Evolutionary conservation across 2,888 invertebrate genomes (phyloP).

Genomic region (Cataglyphis livida): DNA sequence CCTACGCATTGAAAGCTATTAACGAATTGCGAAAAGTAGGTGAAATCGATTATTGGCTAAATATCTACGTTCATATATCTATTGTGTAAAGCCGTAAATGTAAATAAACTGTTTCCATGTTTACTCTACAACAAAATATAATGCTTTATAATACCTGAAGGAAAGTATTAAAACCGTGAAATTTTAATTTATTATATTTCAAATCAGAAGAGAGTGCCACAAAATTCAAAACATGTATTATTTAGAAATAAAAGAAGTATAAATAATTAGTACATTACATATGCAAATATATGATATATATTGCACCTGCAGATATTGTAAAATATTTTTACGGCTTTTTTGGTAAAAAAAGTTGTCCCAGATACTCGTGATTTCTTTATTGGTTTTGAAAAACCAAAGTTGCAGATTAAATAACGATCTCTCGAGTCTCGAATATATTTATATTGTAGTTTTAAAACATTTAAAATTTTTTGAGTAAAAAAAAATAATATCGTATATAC

Average conservation of each 20-base stretch:
- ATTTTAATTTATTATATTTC: too few species aligned
- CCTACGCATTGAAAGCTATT: too few species aligned
- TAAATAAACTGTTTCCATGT: too few species aligned
- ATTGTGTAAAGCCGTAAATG: too few species aligned
- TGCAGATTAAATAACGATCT: background rate
- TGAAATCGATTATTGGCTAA: too few species aligned
- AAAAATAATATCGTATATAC: background rate
- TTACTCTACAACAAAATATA: too few species aligned
- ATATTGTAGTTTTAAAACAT: background rate
- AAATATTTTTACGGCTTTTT: background rate
- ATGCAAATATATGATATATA: background rate
- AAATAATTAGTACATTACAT: background rate
- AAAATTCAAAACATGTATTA: too few species aligned
- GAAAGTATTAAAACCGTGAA: too few species aligned
- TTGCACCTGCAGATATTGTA: background rate
- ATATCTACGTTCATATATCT: too few species aligned
- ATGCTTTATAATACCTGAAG: too few species aligned
- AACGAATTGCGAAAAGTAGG: too few species aligned
- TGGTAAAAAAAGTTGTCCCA: background rate
- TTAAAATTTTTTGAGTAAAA: background rate
- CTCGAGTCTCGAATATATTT: background rate
- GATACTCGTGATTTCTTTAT: background rate
- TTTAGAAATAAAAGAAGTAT: background rate
- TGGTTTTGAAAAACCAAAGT: background rate
- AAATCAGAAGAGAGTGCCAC: too few species aligned